Conservation (phyloP, 2,888 invertebrate genomes). For the Yponomeuta evonymella region DNA sequence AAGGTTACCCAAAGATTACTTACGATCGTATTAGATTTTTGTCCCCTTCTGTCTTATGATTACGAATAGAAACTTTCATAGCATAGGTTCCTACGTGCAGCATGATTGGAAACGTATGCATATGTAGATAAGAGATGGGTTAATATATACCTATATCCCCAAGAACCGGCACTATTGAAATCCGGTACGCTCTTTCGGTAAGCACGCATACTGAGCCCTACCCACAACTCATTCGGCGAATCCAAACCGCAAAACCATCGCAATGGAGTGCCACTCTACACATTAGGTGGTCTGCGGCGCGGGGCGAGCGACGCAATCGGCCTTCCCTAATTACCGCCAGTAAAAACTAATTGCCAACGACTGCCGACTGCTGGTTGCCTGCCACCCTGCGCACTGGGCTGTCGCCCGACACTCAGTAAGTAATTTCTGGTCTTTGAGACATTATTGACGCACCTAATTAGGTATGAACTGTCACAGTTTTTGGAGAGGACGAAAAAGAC, state of each 20-base stretch:
- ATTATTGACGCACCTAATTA: neutral
- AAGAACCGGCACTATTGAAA: neutral
- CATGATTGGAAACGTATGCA: no score
- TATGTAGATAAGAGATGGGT: no score
- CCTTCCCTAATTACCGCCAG: constrained; percentile 63
- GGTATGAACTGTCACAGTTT: neutral
- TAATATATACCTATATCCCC: neutral
- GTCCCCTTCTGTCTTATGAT: no score
- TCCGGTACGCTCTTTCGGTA: neutral
- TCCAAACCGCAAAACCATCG: constrained; percentile 1
- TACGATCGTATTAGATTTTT: no score
- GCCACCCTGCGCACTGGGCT: neutral
- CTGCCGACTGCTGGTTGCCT: constrained; percentile 10
- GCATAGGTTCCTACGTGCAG: no score
- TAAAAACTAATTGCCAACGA: constrained; percentile 66
- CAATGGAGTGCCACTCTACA: neutral
- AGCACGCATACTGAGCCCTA: neutral
- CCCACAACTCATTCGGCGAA: neutral
- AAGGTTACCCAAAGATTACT: no score
- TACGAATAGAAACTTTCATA: no score
- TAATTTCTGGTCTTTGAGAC: neutral
- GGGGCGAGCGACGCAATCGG: constrained; percentile 41
- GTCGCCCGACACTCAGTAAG: neutral
- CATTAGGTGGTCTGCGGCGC: constrained; percentile 3
- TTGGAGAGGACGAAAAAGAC: neutral